A percentile compares a stretch with the other conserved stretches of the same genome.
phyloP scores from a whole-genome alignment of 2,888 invertebrate species.

The Podabrus alpinus region DNA sequence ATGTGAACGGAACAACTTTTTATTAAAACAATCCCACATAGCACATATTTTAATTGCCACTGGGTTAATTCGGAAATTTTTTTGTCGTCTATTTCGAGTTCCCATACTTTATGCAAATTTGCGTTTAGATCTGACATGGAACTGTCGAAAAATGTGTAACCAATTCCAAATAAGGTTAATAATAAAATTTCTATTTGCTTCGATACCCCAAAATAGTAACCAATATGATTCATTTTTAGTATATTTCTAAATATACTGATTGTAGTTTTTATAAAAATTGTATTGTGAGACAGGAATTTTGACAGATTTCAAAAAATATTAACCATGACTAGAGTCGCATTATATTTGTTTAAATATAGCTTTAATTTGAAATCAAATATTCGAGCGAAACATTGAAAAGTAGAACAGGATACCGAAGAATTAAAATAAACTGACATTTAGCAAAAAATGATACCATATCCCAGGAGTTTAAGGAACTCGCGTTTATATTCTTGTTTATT shows the following conservation, averaged over 20 bases:
- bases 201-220: slow-evolving; percentile 54
- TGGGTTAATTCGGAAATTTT: slow-evolving; percentile 55
- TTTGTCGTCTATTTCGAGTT: slow-evolving; percentile 57
- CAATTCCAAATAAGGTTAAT: slow-evolving; percentile 59
- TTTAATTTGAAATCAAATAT: neutral
- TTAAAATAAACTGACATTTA: neutral
- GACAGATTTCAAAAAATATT: slow-evolving; percentile 1
- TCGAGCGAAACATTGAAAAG: neutral
- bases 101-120: slow-evolving; percentile 63
- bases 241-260: neutral
- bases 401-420: neutral
- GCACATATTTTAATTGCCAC: slow-evolving; percentile 58
- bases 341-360: neutral
- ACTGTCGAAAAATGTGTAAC: slow-evolving; percentile 60
- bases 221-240: slow-evolving; percentile 33
- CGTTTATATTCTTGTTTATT: neutral
- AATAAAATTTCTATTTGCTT: slow-evolving; percentile 60
- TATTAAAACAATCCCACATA: slow-evolving; percentile 59
- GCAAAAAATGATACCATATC: neutral
- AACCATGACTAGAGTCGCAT: neutral
- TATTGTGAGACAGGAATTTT: slow-evolving; percentile 3
- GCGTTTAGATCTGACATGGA: slow-evolving; percentile 61
- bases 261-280: neutral
- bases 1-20: slow-evolving; percentile 62
- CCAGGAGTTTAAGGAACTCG: neutral